Percentiles rank a stretch among this genome's conserved stretches.
Conservation (phyloP, 2,888 invertebrate genomes). For the Heliothis peltigera region DNA sequence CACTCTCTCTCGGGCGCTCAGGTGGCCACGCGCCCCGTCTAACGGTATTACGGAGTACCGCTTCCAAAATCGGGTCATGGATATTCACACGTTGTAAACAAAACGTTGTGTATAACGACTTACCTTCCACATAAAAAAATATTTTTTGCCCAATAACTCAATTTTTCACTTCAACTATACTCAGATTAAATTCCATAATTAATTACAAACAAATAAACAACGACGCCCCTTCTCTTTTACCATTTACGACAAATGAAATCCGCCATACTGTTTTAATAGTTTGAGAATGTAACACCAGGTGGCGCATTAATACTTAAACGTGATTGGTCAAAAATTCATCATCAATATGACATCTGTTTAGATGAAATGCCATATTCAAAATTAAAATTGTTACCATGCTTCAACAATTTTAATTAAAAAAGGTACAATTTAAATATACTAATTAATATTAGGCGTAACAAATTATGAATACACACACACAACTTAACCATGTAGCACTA, state of each 20-base stretch:
- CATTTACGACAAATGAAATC: constrained; percentile 81
- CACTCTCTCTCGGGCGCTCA: constrained; percentile 78
- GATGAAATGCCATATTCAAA: constrained; percentile 52
- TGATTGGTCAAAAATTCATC: constrained; percentile 70
- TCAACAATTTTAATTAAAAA: constrained; percentile 66
- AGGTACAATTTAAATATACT: constrained; percentile 62
- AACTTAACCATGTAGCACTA: constrained; percentile 68
- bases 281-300: constrained; percentile 74
- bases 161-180: constrained; percentile 39
- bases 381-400: constrained; percentile 58
- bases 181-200: constrained; percentile 56
- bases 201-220: constrained; percentile 64
- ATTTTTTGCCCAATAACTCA: constrained; percentile 35
- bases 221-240: constrained; percentile 74
- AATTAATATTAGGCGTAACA: constrained; percentile 66
- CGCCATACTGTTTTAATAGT: constrained; percentile 82
- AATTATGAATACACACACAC: constrained; percentile 75
- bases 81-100: constrained; percentile 80
- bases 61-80: constrained; percentile 88
- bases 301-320: constrained; percentile 71
- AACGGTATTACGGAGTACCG: constrained; percentile 87
- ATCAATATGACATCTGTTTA: constrained; percentile 47
- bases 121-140: constrained; percentile 67
- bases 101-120: constrained; percentile 65
- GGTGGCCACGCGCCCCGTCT: constrained; percentile 84